These are phyloP conservation scores for Emys orbicularis DNA, from an alignment of 2,797 vertebrate genomes.

Conservation along the genomic window DNA sequence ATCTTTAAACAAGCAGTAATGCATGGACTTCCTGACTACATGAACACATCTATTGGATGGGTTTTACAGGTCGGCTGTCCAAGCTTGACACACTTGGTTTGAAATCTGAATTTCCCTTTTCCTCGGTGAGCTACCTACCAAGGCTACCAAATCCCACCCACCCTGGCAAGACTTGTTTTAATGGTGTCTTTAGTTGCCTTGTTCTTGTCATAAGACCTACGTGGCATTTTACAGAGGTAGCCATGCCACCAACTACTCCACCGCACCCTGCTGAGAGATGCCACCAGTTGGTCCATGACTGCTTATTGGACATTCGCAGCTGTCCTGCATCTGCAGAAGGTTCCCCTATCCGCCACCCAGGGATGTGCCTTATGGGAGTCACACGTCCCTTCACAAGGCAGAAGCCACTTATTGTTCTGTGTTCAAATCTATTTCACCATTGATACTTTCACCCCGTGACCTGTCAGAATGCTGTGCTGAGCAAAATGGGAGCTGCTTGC, in stretches of 20 bases:
- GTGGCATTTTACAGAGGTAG: neutral
- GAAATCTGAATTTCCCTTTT: neutral
- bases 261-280: neutral
- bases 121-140: neutral
- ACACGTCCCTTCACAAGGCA: neutral
- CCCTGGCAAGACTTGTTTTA: neutral
- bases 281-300: neutral
- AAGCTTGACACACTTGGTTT: neutral
- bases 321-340: neutral
- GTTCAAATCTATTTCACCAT: neutral
- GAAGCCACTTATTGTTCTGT: neutral
- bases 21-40: neutral
- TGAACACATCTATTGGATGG: neutral
- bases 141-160: neutral
- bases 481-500: conserved; percentile 34
- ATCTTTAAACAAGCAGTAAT: too few relatives aligned
- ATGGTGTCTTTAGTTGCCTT: neutral
- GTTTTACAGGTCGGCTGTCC: neutral
- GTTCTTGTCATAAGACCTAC: neutral
- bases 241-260: neutral
- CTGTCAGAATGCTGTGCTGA: neutral
- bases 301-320: neutral
- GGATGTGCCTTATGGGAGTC: neutral
- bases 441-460: conserved; percentile 18
- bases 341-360: neutral